phyloP scores from a whole-genome alignment of 2,113 vertebrate genomes.

The Myrmecobius fasciatus region DNA sequence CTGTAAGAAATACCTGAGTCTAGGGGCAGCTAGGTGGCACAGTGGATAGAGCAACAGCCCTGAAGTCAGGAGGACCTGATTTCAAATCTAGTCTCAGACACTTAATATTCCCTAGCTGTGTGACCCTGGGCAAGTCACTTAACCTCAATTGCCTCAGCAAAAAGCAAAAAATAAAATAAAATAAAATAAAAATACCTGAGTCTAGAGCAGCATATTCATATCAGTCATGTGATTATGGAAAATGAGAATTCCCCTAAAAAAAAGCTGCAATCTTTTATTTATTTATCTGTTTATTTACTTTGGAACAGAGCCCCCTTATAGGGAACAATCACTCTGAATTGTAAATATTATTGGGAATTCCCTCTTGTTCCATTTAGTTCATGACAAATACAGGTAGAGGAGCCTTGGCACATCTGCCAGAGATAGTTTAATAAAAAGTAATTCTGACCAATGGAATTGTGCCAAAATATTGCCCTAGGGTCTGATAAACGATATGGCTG shows the following conservation, averaged over 20 bases:
- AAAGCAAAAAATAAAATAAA: no score
- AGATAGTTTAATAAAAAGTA: slow-evolving; percentile 68
- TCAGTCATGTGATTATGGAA: background rate
- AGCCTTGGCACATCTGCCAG: slow-evolving; percentile 70
- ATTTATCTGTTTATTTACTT: no score
- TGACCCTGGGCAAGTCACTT: no score
- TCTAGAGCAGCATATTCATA: background rate
- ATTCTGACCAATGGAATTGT: slow-evolving; percentile 65
- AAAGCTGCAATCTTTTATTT: no score
- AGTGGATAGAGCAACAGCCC: no score
- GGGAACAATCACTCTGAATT: slow-evolving; percentile 67
- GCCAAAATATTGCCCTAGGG: slow-evolving; percentile 68
- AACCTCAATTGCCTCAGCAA: no score
- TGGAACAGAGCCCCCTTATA: slow-evolving; percentile 62
- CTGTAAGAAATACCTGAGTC: background rate
- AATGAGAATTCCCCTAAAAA: background rate
- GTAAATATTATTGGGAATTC: slow-evolving; percentile 72
- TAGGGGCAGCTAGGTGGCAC: no score
- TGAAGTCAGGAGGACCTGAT: no score
- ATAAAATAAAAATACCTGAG: no score
- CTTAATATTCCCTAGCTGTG: no score
- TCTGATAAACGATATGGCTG: slow-evolving; percentile 72
- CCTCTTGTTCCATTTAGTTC: slow-evolving; percentile 63
- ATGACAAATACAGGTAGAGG: slow-evolving; percentile 70
- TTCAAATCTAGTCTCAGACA: no score